Evolutionary conservation across 2,888 invertebrate species (phyloP), one percentile per base, ranked within the genome.

Genomic region (Drosophila dives): DNA sequence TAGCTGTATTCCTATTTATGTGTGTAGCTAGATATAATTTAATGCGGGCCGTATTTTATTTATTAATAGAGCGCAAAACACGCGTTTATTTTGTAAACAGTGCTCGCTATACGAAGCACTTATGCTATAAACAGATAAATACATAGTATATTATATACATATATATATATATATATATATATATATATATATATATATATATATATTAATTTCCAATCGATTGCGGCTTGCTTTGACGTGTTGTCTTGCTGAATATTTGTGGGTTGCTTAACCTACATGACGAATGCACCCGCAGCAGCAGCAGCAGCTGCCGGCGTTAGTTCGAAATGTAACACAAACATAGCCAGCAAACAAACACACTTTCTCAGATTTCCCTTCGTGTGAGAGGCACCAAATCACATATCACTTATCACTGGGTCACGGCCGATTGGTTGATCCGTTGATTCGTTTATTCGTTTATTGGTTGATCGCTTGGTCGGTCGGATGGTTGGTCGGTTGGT

Each of bases 341-440:
- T 88, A 82, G 67, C 82, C 85, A 89, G 89, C 90, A 90, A 90
- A 87, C 89, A 90, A 90, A 89, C 90, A 90, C 90, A 90, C 86
- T 90, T 90, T 90, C 74, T 83, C 60, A 81, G 77, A 80, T 55
- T 74, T 83, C 65, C 72, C 71, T 68, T 23, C 69, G 49, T 54
- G 26, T 34, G 23, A 61, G 53, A 58, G 6, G n/a, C 36, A 55
- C n/a, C 55, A 11, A 32, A 56, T 62, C 66, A 80, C 80, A 67
- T 48, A 20, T 71, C 38, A 45, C 64, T 67, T 71, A 75, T 76
- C 64, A 68, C 66, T 54, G 48, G 68, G 67, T 72, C 65, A 71
- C 54, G 60, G 68, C 42, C 58, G 48, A 36, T 40, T 34, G 54
- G 55, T 50, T 50, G 50, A 15, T 20, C 8, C 29, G 5, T 29